Percentiles rank a stretch among this genome's conserved stretches.
Conservation (phyloP, 1,140 invertebrate species). For the Drosophila trapezifrons region DNA sequence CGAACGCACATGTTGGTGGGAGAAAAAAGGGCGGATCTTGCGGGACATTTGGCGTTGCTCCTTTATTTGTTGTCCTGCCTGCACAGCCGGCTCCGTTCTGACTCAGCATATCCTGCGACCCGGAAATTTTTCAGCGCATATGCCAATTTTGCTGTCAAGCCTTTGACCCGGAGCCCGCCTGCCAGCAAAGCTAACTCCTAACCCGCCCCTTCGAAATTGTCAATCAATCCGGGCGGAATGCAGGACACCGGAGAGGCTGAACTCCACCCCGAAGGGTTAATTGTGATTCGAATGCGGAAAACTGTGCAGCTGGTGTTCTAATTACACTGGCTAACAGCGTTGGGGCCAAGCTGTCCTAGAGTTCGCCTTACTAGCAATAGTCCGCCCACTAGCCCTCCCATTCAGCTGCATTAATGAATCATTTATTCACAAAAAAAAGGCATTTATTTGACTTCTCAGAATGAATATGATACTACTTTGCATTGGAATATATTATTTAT, state of each 20-base stretch:
- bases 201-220: slow-evolving; percentile 32
- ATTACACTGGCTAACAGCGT: slow-evolving; percentile 32
- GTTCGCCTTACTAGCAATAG: neutral
- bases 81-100: slow-evolving; percentile 11
- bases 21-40: slow-evolving; percentile 1
- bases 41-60: slow-evolving; percentile 30
- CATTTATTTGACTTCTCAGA: no score
- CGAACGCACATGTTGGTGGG: slow-evolving; percentile 24
- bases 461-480: no score
- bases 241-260: slow-evolving; percentile 1
- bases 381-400: neutral
- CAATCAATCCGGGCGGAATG: slow-evolving; percentile 46
- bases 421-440: no score
- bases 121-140: slow-evolving; percentile 75
- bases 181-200: slow-evolving; percentile 2
- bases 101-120: slow-evolving; percentile 29
- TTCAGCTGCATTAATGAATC: no score
- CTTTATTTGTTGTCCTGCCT: slow-evolving; percentile 66
- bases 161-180: slow-evolving; percentile 30
- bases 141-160: slow-evolving; percentile 76
- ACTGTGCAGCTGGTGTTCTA: slow-evolving; percentile 48
- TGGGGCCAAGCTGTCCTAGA: no score
- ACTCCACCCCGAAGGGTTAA: slow-evolving; percentile 54
- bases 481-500: no score
- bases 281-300: slow-evolving; percentile 71